A percentile compares a stretch with the other conserved stretches of the same genome.
Evolutionary conservation across 2,113 vertebrate species (phyloP).

Genomic region (Catharus minimus): DNA sequence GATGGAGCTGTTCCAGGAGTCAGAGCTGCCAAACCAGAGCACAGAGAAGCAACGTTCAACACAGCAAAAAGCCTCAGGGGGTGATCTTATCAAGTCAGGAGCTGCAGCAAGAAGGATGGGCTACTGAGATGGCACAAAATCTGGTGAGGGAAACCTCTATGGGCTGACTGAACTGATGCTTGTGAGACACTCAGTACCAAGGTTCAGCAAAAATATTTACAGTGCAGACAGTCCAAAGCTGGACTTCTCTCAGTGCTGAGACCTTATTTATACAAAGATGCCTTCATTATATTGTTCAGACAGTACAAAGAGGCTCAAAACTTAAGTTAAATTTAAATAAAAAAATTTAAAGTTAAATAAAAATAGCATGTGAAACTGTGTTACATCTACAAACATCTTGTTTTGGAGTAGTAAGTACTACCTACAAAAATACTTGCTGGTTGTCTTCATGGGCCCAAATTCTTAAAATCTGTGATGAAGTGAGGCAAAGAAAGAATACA

Average conservation of each 20-base stretch:
- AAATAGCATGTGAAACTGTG: no score
- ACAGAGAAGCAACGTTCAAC: not conserved
- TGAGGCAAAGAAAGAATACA: not conserved
- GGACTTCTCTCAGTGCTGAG: not conserved
- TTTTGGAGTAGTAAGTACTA: not conserved
- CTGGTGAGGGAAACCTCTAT: not conserved
- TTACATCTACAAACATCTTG: not conserved
- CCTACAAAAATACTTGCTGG: not conserved
- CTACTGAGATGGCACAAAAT: not conserved
- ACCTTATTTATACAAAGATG: not conserved
- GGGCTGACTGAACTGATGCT: not conserved
- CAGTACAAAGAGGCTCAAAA: not conserved
- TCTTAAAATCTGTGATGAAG: not conserved
- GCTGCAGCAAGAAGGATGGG: not conserved
- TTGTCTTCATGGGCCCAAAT: not conserved
- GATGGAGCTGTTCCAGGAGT: constrained; percentile 84
- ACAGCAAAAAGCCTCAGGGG: not conserved
- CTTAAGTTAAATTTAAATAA: not conserved
- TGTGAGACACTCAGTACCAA: not conserved
- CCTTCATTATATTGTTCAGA: not conserved
- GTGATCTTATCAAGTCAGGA: not conserved
- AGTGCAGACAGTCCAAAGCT: not conserved
- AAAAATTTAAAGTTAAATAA: no score
- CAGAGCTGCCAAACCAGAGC: constrained; percentile 65
- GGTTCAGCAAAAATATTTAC: not conserved